Base-by-base conservation (phyloP, 2,113 vertebrate genomes). In the Struthidea cinerea region DNA sequence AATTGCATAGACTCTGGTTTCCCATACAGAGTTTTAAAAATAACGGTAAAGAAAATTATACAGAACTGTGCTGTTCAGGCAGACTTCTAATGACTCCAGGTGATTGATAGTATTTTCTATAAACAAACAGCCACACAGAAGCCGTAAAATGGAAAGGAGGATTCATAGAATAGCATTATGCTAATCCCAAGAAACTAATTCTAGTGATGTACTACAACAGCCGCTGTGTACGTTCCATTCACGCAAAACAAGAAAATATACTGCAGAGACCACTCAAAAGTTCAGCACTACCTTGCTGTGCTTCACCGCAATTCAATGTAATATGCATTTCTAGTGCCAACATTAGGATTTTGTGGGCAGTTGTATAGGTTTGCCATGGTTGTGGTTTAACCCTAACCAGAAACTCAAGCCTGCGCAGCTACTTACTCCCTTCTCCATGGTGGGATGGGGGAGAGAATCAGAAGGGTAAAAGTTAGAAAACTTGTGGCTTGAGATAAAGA, bases 151-250 rank as follows among this genome's bases (percentile, higher is more conserved):
- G 60, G 83, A 96, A 97, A 97, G 93, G 94, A 97, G 88, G 75
- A 96, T 97, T 98, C 96, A 93, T 81, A 96, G 96, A 97, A 97
- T 78, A 96, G 44, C 95, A 96, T 98, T 98, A 98, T 98, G 97
- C 74, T 98, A 98, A 98, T 98, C 98, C 97, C 97, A 96, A 76
- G 97, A 96, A 98, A 97, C 96, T 97, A 98, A 98, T 98, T 98
- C 96, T 65, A 90, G 88, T 98, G 97, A 98, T 98, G 90, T 98
- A 98, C 67, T 97, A 94, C 91, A 94, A 93, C 92, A 95, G 90
- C 87, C 20, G 0, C 75, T 92, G 42, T 88, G 94, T 94, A 86
- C 10, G 4, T 94, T 92, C 93, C 53, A 80, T 97, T 97, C 96
- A 96, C 93, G 90, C 87, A 55, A 96, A 97, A 74, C 79, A 95